phyloP scores from a whole-genome alignment of 2,888 invertebrate species.

The Elysia crispata region DNA sequence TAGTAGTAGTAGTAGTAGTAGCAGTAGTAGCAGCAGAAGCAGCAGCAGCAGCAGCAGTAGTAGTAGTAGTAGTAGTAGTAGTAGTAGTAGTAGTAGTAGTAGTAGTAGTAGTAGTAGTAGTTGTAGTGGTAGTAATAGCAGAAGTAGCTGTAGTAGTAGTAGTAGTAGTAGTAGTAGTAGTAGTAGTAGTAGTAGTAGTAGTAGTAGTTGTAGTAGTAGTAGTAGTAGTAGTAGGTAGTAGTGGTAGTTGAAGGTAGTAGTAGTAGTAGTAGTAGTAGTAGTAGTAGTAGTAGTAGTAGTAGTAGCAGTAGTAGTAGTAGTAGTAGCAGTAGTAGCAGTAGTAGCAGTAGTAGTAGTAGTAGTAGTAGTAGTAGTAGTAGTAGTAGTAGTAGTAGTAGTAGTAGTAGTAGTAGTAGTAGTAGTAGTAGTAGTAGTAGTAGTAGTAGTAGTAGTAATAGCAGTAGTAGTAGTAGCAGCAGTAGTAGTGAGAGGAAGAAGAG shows the following conservation, averaged over 20 bases:
- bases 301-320: conserved; percentile 20
- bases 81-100: not conserved
- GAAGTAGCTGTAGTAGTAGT: no score
- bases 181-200: conserved; percentile 15
- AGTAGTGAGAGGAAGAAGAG: no score
- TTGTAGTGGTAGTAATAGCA: no score
- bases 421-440: no score
- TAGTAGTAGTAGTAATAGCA: no score
- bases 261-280: conserved; percentile 34
- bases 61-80: not conserved
- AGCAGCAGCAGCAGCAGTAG: no score
- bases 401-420: no score
- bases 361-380: conserved; percentile 11
- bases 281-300: conserved; percentile 34
- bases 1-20: conserved; percentile 43
- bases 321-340: conserved; percentile 21
- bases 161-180: conserved; percentile 24
- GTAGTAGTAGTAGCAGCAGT: no score
- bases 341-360: not conserved
- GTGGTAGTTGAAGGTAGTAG: no score
- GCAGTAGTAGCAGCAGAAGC: no score
- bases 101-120: conserved; percentile 25
- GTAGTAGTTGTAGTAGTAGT: conserved; percentile 30
- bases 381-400: conserved; percentile 2
- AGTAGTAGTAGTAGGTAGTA: no score